Evolutionary conservation across 2,888 invertebrate genomes (phyloP), one percentile per base, ranked within the genome.

Genomic region (Lobophora halterata): DNA sequence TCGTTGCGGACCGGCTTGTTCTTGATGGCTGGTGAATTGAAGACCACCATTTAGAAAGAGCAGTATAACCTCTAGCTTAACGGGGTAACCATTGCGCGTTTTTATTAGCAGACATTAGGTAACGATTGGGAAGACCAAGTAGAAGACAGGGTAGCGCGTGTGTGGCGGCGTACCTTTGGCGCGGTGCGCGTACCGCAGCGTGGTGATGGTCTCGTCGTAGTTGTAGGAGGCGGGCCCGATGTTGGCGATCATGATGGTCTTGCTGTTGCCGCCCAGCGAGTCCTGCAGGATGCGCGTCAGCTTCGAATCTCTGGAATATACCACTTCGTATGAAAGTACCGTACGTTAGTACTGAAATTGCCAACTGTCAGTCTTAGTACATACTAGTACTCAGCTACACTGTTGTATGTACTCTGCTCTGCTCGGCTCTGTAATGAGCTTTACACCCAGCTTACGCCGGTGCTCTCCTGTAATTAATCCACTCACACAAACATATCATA

Each of bases 161-260:
- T n/a, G 5, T 14, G 3, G 14, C 9, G n/a, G n/a, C 1, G 27
- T 55, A 88, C 88, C 88, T 88, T 99, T 99, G 6, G 99, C 99
- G 25, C 99, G 89, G 73, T 96, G 97, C 1, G 99, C 97, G 81
- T 99, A 98, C 18, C 98, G 90, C 47, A 99, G 88, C n/a, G 99
- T 99, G 16, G 97, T 97, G 57, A 98, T 87, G 1, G 97, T 97
- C 86, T 99, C 99, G 65, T 99, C 99, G 82, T 96, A 98, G 87
- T 99, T 99, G 83, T 96, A 97, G 55, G 94, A 94, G 9, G 99
- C 98, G 12, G 99, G 99, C 0, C 99, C 99, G 65, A 99, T 95
- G 78, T 98, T 99, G 5, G 99, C 99, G 34, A 99, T 96, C 99
- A 99, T 99, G 35, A 99, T 96, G 1, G 99, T 99, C 81, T 97